These are phyloP conservation scores for Harpalus rubripes DNA, from an alignment of 2,888 invertebrate species.

Conservation along the genomic window DNA sequence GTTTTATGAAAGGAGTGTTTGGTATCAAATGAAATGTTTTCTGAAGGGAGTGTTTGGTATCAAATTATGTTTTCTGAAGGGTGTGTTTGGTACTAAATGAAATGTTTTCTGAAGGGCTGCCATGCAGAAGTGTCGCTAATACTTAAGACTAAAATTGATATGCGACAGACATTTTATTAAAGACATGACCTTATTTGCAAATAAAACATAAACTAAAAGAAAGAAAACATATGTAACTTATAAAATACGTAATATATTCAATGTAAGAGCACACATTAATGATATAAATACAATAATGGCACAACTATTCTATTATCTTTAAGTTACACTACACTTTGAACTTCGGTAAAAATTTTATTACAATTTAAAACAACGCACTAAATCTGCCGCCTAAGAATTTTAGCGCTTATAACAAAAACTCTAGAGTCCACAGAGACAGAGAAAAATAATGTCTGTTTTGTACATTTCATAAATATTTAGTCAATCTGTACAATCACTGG, in stretches of 20 bases:
- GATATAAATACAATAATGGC: constrained; percentile 67
- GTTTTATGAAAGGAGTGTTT: too few species aligned
- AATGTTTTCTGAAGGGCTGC: too few species aligned
- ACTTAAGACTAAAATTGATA: too few species aligned
- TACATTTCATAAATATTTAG: constrained; percentile 61
- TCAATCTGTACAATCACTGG: constrained; percentile 55
- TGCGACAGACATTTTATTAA: too few species aligned
- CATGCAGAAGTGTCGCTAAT: too few species aligned
- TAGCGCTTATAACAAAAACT: constrained; percentile 62
- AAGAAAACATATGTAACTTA: constrained; percentile 60
- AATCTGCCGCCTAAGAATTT: constrained; percentile 40
- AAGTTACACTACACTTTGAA: constrained; percentile 62
- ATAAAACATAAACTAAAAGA: constrained; percentile 6
- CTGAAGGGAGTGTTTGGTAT: too few species aligned
- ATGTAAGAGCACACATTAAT: constrained; percentile 67
- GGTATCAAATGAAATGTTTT: too few species aligned
- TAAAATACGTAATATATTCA: constrained; percentile 67
- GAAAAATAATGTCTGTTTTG: constrained; percentile 63
- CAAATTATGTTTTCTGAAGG: too few species aligned
- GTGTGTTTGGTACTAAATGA: too few species aligned
- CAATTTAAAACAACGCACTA: constrained; percentile 64
- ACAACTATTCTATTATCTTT: constrained; percentile 63
- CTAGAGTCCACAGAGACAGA: constrained; percentile 46
- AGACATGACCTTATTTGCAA: too few species aligned
- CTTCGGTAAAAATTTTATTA: constrained; percentile 67